Percentiles rank a stretch among this genome's conserved stretches.
These are phyloP conservation scores for Brachionus angularis DNA, from an alignment of 1,140 invertebrate genomes.

Conservation along the genomic window DNA sequence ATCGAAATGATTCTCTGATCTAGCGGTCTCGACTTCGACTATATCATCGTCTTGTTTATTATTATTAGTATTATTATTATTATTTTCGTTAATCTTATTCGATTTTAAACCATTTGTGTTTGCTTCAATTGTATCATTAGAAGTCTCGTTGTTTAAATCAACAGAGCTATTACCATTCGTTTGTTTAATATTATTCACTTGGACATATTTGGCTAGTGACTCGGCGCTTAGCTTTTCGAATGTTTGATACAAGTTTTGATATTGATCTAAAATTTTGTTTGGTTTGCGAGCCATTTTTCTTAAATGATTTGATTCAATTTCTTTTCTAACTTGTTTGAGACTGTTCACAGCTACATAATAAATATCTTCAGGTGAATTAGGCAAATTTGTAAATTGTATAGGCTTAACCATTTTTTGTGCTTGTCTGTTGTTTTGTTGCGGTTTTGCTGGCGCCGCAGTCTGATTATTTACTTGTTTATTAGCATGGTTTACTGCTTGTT, in stretches of 20 bases:
- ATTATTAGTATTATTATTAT: too few species aligned
- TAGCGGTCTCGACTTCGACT: too few species aligned
- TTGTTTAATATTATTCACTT: background rate
- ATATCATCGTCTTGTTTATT: background rate
- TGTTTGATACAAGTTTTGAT: background rate
- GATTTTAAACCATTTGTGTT: too few species aligned
- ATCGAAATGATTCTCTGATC: too few species aligned
- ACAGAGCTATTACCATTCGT: background rate
- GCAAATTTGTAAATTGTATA: conserved; percentile 21
- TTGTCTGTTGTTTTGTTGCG: background rate
- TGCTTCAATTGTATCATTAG: conserved; percentile 16
- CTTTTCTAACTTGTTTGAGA: conserved; percentile 26
- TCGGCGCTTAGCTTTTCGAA: background rate
- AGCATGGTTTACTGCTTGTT: background rate
- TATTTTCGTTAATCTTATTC: conserved; percentile 42
- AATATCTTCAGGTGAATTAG: conserved; percentile 9
- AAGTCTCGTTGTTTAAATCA: conserved; percentile 8
- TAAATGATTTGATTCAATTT: background rate
- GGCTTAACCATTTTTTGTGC: conserved; percentile 21
- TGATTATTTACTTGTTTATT: background rate
- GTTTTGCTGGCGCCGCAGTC: background rate
- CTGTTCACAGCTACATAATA: background rate
- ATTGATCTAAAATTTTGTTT: background rate
- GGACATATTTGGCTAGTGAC: background rate
- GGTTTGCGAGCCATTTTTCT: conserved; percentile 30